Percentiles rank a stretch among this genome's conserved stretches.
Evolutionary conservation across 1,140 invertebrate genomes (phyloP).

Genomic region (Zaprionus capensis): DNA sequence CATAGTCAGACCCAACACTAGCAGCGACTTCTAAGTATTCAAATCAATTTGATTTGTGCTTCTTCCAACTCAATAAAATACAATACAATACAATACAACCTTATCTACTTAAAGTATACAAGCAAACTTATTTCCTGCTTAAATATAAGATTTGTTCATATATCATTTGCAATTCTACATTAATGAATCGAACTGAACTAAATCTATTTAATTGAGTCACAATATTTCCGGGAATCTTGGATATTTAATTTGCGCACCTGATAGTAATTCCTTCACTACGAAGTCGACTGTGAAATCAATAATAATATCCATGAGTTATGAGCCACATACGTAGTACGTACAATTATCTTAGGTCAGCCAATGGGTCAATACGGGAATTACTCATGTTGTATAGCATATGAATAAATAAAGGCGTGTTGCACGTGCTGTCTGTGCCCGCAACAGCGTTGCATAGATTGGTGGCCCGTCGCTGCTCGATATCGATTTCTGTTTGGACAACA

Average conservation of each 20-base stretch:
- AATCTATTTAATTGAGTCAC: too few relatives aligned
- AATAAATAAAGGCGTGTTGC: slow-evolving; percentile 44
- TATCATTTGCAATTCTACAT: too few relatives aligned
- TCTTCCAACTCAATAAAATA: too few relatives aligned
- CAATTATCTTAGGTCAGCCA: background rate
- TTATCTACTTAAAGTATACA: too few relatives aligned
- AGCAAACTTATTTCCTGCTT: too few relatives aligned
- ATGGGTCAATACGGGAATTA: slow-evolving; percentile 4
- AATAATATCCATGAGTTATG: slow-evolving; percentile 15
- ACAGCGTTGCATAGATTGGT: slow-evolving; percentile 2
- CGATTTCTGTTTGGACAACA: slow-evolving; percentile 23
- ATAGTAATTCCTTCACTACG: background rate
- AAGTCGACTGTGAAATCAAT: background rate
- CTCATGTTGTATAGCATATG: slow-evolving; percentile 22
- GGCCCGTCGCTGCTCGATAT: slow-evolving; percentile 10
- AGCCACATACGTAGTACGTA: background rate
- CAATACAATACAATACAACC: too few relatives aligned
- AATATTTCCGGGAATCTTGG: too few relatives aligned
- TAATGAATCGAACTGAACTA: too few relatives aligned
- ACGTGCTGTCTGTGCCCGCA: background rate
- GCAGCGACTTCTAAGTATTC: too few relatives aligned
- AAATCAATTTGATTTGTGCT: too few relatives aligned
- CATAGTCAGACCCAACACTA: too few relatives aligned
- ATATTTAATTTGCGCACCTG: background rate
- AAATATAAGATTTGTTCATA: too few relatives aligned